Evolutionary conservation across 2,888 invertebrate species (phyloP).

Genomic region (Leptarthrus brevirostris): DNA sequence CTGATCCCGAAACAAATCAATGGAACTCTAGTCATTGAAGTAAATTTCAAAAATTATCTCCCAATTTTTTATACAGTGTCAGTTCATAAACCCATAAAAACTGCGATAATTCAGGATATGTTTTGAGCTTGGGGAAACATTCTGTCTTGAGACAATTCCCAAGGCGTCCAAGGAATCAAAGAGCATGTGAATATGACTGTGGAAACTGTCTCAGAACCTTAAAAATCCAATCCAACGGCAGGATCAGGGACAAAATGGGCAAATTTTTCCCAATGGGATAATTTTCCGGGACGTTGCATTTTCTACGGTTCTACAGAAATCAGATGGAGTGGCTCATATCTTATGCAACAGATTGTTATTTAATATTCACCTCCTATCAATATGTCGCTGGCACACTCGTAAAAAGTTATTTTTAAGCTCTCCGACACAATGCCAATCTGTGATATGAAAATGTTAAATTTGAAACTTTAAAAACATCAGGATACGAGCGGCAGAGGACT

Average conservation of each 20-base stretch:
- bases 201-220: conserved; percentile 18
- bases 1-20: too few species aligned
- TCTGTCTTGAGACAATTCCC: conserved; percentile 3
- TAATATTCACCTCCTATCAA: conserved; percentile 31
- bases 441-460: conserved; percentile 25
- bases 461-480: conserved; percentile 16
- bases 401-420: conserved; percentile 22
- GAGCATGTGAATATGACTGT: conserved; percentile 18
- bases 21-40: too few species aligned
- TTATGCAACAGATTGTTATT: conserved; percentile 39
- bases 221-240: neutral
- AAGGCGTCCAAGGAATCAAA: neutral
- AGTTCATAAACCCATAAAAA: conserved; percentile 35
- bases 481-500: neutral
- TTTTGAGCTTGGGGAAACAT: neutral
- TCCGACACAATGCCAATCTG: conserved; percentile 15
- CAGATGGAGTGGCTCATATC: conserved; percentile 22
- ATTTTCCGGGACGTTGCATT: conserved; percentile 36
- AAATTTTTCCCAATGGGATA: conserved; percentile 19
- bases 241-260: neutral
- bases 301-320: neutral
- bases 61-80: too few species aligned
- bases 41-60: too few species aligned
- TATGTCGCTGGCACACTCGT: neutral
- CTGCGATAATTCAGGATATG: neutral